A percentile compares a stretch with the other conserved stretches of the same genome.
Evolutionary conservation across 2,888 invertebrate genomes (phyloP).

Genomic region (Hydrotaea diabolus): DNA sequence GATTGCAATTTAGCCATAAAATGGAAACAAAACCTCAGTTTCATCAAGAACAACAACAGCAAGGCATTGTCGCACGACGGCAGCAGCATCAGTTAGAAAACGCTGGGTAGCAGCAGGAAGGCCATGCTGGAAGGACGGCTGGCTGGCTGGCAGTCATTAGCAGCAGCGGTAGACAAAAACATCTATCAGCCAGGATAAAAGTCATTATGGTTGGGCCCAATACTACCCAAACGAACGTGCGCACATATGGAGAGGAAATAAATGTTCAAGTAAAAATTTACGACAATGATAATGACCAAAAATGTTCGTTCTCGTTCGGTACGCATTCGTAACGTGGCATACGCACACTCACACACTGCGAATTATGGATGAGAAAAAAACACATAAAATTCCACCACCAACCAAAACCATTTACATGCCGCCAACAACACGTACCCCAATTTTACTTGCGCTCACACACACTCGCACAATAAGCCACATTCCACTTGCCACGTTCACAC

Average conservation of each 20-base stretch:
- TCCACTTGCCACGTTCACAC: conserved; percentile 57
- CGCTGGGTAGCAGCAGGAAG: background rate
- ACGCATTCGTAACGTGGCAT: conserved; percentile 20
- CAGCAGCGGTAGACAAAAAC: background rate
- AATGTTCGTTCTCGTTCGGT: conserved; percentile 17
- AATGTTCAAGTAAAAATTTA: conserved; percentile 67
- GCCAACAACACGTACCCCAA: conserved; percentile 9
- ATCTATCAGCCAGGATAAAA: conserved; percentile 46
- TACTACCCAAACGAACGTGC: conserved; percentile 8
- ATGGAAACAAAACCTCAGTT: conserved; percentile 47
- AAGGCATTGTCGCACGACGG: background rate
- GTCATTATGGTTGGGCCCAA: conserved; percentile 56
- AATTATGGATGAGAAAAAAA: conserved; percentile 38
- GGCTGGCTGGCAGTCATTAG: background rate
- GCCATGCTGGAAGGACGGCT: background rate
- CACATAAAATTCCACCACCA: conserved; percentile 64
- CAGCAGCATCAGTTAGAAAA: conserved; percentile 9
- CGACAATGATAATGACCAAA: conserved; percentile 69
- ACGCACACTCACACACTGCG: background rate
- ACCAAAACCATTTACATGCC: background rate
- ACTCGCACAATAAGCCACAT: conserved; percentile 19
- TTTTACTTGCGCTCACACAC: conserved; percentile 9
- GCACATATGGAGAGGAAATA: conserved; percentile 46
- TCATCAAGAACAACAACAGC: conserved; percentile 26
- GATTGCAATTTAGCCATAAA: conserved; percentile 52